phyloP scores from a whole-genome alignment of 2,113 vertebrate genomes.

The Paratilapia polleni region DNA sequence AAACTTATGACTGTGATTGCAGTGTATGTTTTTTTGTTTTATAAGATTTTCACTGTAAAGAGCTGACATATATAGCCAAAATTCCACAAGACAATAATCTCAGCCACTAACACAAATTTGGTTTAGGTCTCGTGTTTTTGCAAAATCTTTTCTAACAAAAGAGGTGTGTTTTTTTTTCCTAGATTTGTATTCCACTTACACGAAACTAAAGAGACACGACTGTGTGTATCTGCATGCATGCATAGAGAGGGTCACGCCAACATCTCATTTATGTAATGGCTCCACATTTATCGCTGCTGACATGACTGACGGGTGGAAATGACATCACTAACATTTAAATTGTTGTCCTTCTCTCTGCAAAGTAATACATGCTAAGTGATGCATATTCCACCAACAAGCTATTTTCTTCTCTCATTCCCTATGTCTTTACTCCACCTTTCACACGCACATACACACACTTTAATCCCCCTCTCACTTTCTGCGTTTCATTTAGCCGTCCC shows the following conservation, averaged over 20 bases:
- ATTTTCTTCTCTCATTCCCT: constrained; percentile 51
- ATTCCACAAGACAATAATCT: background rate
- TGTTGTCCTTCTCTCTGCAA: constrained; percentile 60
- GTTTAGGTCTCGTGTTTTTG: background rate
- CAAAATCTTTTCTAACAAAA: background rate
- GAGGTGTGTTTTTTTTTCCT: background rate
- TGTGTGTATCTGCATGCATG: constrained; percentile 26
- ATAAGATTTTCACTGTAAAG: background rate
- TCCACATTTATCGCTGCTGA: constrained; percentile 62
- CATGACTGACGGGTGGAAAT: constrained; percentile 76
- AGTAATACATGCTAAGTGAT: constrained; percentile 66
- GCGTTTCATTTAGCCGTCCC: constrained; percentile 54
- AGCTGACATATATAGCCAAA: background rate
- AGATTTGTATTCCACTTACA: constrained; percentile 49
- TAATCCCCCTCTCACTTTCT: constrained; percentile 25
- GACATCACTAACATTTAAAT: constrained; percentile 77
- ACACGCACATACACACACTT: background rate
- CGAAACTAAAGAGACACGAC: constrained; percentile 17
- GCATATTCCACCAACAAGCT: constrained; percentile 53
- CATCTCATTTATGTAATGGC: constrained; percentile 80
- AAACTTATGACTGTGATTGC: background rate
- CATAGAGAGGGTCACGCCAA: constrained; percentile 60
- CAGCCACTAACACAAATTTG: background rate
- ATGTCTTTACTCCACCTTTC: constrained; percentile 48
- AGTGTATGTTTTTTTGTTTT: background rate